Percentiles rank a stretch among this genome's conserved stretches.
Conservation (phyloP, 2,797 vertebrate species). For the Bovichtus diacanthus region DNA sequence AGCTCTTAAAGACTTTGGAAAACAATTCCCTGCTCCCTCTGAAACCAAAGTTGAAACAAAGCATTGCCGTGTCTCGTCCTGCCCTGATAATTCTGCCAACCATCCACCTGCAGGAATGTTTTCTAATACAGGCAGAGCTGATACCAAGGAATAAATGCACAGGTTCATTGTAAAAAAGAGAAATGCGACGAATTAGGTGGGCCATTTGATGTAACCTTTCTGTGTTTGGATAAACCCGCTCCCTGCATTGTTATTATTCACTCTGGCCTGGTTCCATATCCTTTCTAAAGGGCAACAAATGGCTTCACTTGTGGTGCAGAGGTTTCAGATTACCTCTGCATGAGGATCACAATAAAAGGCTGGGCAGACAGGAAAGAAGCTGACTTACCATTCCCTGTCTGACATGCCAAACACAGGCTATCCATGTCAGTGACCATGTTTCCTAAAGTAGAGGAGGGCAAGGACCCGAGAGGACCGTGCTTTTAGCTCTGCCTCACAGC, state of each 20-base stretch:
- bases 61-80: conserved; percentile 46
- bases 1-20: conserved; percentile 76
- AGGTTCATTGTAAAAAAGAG: conserved; percentile 39
- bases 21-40: conserved; percentile 71
- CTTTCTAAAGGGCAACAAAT: conserved; percentile 70
- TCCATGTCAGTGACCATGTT: conserved; percentile 49
- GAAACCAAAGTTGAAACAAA: conserved; percentile 71
- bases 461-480: conserved; percentile 53
- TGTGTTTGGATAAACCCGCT: conserved; percentile 51
- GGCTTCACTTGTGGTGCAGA: conserved; percentile 51
- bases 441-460: conserved; percentile 54
- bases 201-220: conserved; percentile 59
- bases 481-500: conserved; percentile 74
- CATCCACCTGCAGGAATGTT: conserved; percentile 57
- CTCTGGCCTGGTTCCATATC: conserved; percentile 56
- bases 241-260: conserved; percentile 51
- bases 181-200: conserved; percentile 40
- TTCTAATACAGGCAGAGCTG: conserved; percentile 30
- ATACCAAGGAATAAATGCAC: conserved; percentile 31
- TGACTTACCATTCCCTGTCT: conserved; percentile 48
- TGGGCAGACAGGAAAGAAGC: conserved; percentile 46
- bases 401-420: conserved; percentile 40
- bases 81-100: conserved; percentile 59
- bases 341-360: conserved; percentile 49
- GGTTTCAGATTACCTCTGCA: conserved; percentile 61